Evolutionary conservation across 2,888 invertebrate genomes (phyloP), one percentile per base, ranked within the genome.

Genomic region (Perdita meconis): DNA sequence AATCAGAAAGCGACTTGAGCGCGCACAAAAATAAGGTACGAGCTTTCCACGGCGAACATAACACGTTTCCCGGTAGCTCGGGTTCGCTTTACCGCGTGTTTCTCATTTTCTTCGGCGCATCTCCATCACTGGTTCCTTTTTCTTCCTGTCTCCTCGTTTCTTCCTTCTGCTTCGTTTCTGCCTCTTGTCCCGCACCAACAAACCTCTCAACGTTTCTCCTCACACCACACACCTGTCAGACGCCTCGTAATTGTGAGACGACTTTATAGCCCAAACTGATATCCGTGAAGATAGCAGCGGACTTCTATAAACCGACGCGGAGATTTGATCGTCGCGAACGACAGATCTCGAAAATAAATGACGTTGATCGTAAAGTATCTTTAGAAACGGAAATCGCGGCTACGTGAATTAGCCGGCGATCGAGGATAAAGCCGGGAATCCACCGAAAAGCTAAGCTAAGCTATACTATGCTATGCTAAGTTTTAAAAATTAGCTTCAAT

Each of bases 151-250:
- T 44, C 47, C 67, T 55, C 56, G 70, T 81, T 72, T 67, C 76
- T 80, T 70, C 66, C 55, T 70, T 59, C 70, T 47, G 68, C 66
- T 65, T 55, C 72, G 71, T 71, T 66, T 68, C 65, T 60, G 65
- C 69, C 72, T 69, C 78, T 72, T 72, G 71, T 77, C 73, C 74
- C 40, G 73, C 72, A 47, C 57, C 78, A 82, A 78, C 78, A 78
- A 76, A 84, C 85, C 83, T 85, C 83, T 86, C 82, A 83, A 57
- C 81, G 74, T 80, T 81, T 79, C 81, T 69, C 78, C 69, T 80
- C 71, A 74, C 83, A 60, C 81, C 72, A 75, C 81, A 83, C 85
- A 83, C 83, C 83, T 84, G 85, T 85, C 85, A 85, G 79, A 68
- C 77, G 77, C 65, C 77, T 66, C 69, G 83, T 79, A 85, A 83